phyloP scores from a whole-genome alignment of 2,888 invertebrate species.

The Ochropacha duplaris region DNA sequence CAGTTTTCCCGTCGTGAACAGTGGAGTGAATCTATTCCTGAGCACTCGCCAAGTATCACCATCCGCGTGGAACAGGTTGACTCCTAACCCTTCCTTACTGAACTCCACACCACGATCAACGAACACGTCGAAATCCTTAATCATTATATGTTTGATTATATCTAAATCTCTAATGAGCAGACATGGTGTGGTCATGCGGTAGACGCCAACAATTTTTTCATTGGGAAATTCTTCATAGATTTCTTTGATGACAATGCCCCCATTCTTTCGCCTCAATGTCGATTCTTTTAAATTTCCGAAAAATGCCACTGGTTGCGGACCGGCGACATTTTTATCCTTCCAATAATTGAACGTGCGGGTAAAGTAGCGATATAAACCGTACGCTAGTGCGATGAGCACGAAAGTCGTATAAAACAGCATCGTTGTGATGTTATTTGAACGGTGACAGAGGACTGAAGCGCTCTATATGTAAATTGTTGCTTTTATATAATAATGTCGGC shows the following conservation, averaged over 20 bases:
- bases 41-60: slow-evolving; percentile 19
- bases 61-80: no score
- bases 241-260: slow-evolving; percentile 31
- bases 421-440: not conserved
- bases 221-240: slow-evolving; percentile 45
- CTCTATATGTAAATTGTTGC: not conserved
- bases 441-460: not conserved
- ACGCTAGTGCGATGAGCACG: slow-evolving; percentile 15
- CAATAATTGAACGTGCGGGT: slow-evolving; percentile 53
- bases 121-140: slow-evolving; percentile 57
- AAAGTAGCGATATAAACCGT: slow-evolving; percentile 38
- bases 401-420: slow-evolving; percentile 12
- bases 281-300: slow-evolving; percentile 52
- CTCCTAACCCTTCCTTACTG: slow-evolving; percentile 18
- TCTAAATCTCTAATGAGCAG: slow-evolving; percentile 57
- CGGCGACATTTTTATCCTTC: slow-evolving; percentile 43
- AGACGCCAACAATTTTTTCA: slow-evolving; percentile 57
- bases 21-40: slow-evolving; percentile 49
- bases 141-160: slow-evolving; percentile 50
- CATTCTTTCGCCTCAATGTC: slow-evolving; percentile 30
- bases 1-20: slow-evolving; percentile 60
- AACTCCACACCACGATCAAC: slow-evolving; percentile 49
- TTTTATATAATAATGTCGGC: no score
- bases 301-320: slow-evolving; percentile 41
- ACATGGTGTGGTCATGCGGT: slow-evolving; percentile 46